Conservation (phyloP, 2,888 invertebrate genomes). For the Meteorus cinctellus region DNA sequence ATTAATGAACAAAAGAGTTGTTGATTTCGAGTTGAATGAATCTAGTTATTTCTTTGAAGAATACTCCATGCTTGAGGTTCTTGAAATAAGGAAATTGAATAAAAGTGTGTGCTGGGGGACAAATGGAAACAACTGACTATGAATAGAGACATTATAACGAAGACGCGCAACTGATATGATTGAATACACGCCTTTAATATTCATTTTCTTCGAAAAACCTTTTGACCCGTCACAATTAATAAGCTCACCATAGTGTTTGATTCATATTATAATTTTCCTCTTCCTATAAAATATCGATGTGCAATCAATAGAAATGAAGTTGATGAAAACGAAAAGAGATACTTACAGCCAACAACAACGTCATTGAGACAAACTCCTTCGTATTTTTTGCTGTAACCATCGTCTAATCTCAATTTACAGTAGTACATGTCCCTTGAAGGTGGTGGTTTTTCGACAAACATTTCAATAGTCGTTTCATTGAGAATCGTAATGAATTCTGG, state of each 20-base stretch:
- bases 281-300: too few relatives aligned
- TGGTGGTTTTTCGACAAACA: slow-evolving; percentile 76
- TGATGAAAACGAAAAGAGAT: slow-evolving; percentile 42
- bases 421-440: slow-evolving; percentile 76
- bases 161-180: neutral
- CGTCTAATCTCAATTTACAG: slow-evolving; percentile 74
- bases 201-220: neutral
- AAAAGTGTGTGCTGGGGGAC: neutral
- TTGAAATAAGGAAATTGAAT: neutral
- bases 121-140: slow-evolving; percentile 15
- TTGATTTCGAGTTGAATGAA: slow-evolving; percentile 2
- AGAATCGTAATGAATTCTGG: slow-evolving; percentile 75
- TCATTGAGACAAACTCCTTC: slow-evolving; percentile 76
- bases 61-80: neutral
- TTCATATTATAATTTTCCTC: neutral
- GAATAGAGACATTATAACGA: neutral
- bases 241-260: neutral
- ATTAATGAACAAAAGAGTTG: neutral
- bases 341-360: slow-evolving; percentile 78
- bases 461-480: slow-evolving; percentile 79
- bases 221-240: slow-evolving; percentile 1
- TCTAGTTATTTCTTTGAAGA: slow-evolving; percentile 6
- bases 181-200: neutral
- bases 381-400: slow-evolving; percentile 55
- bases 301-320: slow-evolving; percentile 49